Evolutionary conservation across 2,797 vertebrate genomes (phyloP), one percentile per base, ranked within the genome.

Genomic region (Pachyuromys duprasi): DNA sequence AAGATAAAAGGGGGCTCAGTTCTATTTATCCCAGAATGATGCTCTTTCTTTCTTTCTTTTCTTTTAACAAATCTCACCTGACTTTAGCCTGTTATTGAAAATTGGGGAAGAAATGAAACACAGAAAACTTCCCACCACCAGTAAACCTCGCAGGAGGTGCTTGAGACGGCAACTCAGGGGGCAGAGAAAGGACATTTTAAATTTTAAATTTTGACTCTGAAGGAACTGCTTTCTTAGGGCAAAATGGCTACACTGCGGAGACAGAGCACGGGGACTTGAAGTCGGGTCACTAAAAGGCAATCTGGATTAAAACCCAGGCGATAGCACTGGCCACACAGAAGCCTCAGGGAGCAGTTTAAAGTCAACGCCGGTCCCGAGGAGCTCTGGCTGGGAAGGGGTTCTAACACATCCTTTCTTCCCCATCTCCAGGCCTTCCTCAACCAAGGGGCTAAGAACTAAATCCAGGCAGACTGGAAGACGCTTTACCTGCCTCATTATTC

Each of bases 401-500:
- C 95, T 83, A 57, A 55, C 33, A 28, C 76, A 62, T 75, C 86
- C 81, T 4, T 36, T 31, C 45, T 86, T 55, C 42, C 74, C 39
- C 74, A 53, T 72, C 55, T 36, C 79, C 33, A 74, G 60, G n/a
- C 75, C 79, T 94, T 90, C 65, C 65, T 92, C 78, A 82, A 74
- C 94, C 88, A 83, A 69, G 76, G 60, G n/a, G 53, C 93, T 93
- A 36, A 36, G 78, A 86, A 96, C 76, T 60, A 95, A 94, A 95
- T 90, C 96, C 94, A 75, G 78, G 95, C 72, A 84, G 93, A 94
- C 91, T 88, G 91, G 88, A 93, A 93, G 94, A 86, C 60, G 63
- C 74, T 78, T 92, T 97, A 92, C 90, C 79, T 84, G 91, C 76
- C 83, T 95, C 83, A 49, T 95, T 86, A 86, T 96, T 95, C 88